Evolutionary conservation across 2,888 invertebrate species (phyloP).

Genomic region (Cheilosia scutellata): DNA sequence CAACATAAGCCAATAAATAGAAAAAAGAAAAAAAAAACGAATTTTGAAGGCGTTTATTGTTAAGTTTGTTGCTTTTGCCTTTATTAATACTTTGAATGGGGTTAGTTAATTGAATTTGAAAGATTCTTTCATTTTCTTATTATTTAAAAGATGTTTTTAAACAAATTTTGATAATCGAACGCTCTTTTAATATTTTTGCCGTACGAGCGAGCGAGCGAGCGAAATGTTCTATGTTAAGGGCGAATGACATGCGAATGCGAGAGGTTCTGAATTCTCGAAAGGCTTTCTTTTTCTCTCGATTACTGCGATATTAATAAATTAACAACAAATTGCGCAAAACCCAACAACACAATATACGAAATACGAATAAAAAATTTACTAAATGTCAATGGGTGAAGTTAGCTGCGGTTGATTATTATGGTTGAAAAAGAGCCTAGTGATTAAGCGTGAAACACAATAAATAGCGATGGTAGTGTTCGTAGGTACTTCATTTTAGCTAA

Average conservation of each 20-base stretch:
- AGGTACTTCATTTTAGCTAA: no score
- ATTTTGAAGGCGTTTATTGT: slow-evolving; percentile 28
- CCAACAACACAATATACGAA: slow-evolving; percentile 15
- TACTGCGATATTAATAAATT: neutral
- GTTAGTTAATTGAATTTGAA: neutral
- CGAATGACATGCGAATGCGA: slow-evolving; percentile 34
- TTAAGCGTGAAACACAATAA: no score
- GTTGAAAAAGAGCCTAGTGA: no score
- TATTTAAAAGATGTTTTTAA: slow-evolving; percentile 20
- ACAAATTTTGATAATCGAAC: neutral
- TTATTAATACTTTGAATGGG: neutral
- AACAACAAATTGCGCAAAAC: slow-evolving; percentile 46
- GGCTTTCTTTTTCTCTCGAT: slow-evolving; percentile 45
- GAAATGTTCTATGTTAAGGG: slow-evolving; percentile 1
- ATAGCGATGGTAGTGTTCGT: no score
- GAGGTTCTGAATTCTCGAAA: slow-evolving; percentile 36
- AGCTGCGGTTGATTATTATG: neutral
- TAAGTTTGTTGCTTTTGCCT: no score
- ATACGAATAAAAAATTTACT: neutral
- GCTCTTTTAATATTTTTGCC: neutral
- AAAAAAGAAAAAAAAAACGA: no score
- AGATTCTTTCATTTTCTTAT: neutral
- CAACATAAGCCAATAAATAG: no score
- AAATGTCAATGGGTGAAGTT: neutral
- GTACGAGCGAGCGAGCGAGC: neutral